phyloP scores from a whole-genome alignment of 2,797 vertebrate species.

The Echeneis naucrates region DNA sequence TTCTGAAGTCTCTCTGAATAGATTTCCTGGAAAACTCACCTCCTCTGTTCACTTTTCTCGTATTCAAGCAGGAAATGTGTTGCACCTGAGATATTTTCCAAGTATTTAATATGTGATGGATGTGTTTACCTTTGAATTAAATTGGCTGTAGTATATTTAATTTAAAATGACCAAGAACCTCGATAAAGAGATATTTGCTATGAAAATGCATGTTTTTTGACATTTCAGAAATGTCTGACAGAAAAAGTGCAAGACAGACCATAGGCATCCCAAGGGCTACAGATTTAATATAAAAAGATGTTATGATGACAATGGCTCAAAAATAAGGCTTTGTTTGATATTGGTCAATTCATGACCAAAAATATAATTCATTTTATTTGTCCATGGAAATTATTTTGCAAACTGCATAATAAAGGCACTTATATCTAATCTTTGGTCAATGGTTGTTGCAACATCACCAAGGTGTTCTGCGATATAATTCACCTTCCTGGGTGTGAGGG shows the following conservation, averaged over 20 bases:
- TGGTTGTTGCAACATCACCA: conserved; percentile 26
- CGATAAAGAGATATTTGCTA: conserved; percentile 58
- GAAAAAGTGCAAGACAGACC: conserved; percentile 12
- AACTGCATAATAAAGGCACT: too few species aligned
- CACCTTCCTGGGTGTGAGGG: conserved; percentile 66
- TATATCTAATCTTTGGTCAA: background rate
- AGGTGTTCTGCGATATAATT: conserved; percentile 63
- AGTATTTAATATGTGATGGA: conserved; percentile 78
- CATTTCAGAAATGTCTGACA: conserved; percentile 20
- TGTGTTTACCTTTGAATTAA: conserved; percentile 76
- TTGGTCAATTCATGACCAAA: background rate
- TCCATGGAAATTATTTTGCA: too few species aligned
- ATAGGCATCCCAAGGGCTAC: background rate
- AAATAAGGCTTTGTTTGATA: background rate
- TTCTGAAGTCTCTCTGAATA: conserved; percentile 52
- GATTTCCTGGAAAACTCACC: conserved; percentile 26
- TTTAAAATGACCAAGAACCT: conserved; percentile 42
- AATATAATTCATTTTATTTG: background rate
- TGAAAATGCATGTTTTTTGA: conserved; percentile 41
- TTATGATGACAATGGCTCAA: background rate
- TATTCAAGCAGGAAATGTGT: conserved; percentile 55
- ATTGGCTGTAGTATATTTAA: conserved; percentile 64
- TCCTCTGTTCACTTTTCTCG: conserved; percentile 19
- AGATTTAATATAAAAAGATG: conserved; percentile 12
- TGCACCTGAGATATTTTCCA: conserved; percentile 58